These are phyloP conservation scores for Crematogaster levior DNA, from an alignment of 2,888 invertebrate genomes.

Conservation along the genomic window DNA sequence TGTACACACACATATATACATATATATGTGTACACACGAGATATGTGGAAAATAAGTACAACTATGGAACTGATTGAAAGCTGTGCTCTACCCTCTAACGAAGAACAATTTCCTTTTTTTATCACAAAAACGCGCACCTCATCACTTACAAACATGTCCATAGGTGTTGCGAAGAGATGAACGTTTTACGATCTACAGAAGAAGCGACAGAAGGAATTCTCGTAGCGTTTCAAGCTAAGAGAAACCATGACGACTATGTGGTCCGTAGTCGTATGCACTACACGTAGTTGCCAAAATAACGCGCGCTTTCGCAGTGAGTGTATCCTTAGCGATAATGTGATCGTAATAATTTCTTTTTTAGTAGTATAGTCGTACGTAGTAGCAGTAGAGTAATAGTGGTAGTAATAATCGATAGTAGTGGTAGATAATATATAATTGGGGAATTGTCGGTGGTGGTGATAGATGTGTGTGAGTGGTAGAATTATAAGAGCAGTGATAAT, in stretches of 20 bases:
- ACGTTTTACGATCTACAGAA: conserved; percentile 27
- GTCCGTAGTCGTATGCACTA: conserved; percentile 66
- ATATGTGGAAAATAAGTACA: conserved; percentile 80
- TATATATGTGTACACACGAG: conserved; percentile 71
- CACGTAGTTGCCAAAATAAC: conserved; percentile 60
- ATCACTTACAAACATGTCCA: conserved; percentile 16
- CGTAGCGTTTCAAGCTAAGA: conserved; percentile 74
- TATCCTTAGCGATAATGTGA: conserved; percentile 60
- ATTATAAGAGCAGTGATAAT: conserved; percentile 54
- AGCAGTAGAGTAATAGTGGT: conserved; percentile 57
- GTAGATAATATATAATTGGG: conserved; percentile 73
- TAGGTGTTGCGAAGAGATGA: background rate
- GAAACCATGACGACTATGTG: conserved; percentile 80
- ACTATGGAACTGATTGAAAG: conserved; percentile 78
- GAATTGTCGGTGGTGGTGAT: conserved; percentile 72
- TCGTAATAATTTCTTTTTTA: conserved; percentile 51
- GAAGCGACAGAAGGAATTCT: conserved; percentile 48
- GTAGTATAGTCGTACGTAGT: conserved; percentile 59
- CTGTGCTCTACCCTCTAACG: conserved; percentile 63
- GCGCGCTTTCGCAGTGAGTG: conserved; percentile 59
- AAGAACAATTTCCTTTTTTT: conserved; percentile 49
- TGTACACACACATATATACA: conserved; percentile 63
- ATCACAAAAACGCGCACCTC: conserved; percentile 50
- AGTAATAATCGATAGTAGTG: conserved; percentile 61
- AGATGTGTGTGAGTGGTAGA: conserved; percentile 55